phyloP scores from a whole-genome alignment of 2,888 invertebrate genomes.

The Drosophila multiciliata region DNA sequence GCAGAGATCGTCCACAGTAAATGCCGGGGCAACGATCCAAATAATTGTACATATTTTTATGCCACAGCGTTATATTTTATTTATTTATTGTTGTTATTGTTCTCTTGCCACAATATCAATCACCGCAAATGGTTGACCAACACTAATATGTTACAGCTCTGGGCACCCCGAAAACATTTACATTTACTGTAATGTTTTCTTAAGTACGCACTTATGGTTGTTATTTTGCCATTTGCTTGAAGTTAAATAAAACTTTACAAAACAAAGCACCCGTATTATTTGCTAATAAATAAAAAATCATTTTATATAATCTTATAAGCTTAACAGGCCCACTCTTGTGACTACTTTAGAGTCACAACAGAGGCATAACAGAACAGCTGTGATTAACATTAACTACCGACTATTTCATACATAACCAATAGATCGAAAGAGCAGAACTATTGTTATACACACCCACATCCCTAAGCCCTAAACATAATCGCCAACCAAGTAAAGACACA shows the following conservation, averaged over 20 bases:
- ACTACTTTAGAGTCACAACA: background rate
- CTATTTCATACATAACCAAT: background rate
- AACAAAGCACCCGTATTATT: background rate
- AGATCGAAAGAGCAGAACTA: background rate
- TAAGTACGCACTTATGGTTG: background rate
- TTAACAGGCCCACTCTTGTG: background rate
- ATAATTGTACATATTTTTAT: constrained; percentile 58
- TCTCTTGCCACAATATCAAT: background rate
- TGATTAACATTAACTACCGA: background rate
- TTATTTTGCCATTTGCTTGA: background rate
- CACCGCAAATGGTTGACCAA: constrained; percentile 6
- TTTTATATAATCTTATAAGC: background rate
- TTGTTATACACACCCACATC: too few relatives aligned
- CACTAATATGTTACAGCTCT: constrained; percentile 6
- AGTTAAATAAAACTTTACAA: background rate
- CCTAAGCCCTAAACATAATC: background rate
- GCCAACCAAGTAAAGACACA: background rate
- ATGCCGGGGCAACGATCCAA: constrained; percentile 83
- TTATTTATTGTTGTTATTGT: constrained; percentile 22
- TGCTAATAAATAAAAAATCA: background rate
- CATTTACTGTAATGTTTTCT: constrained; percentile 15
- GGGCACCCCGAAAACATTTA: constrained; percentile 12
- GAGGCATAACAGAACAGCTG: constrained; percentile 5
- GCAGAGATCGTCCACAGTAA: constrained; percentile 86
- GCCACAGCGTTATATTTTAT: constrained; percentile 13